Evolutionary conservation across 2,113 vertebrate species (phyloP).

Genomic region (Poecile atricapillus): DNA sequence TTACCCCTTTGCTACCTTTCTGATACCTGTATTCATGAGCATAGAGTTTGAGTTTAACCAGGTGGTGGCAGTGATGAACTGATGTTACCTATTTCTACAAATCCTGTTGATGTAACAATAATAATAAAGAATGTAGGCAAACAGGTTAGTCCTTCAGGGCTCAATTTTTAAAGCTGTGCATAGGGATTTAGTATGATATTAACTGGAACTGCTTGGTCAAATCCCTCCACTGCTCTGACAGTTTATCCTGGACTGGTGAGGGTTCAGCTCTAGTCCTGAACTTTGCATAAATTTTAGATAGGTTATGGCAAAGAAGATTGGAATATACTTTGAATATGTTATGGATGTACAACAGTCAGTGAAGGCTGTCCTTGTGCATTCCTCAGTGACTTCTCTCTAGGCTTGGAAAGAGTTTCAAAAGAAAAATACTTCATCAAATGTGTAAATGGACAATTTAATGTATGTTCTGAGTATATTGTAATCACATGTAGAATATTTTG

Average conservation of each 20-base stretch:
- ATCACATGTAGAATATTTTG: not conserved
- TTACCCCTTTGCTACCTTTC: not conserved
- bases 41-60: conserved; percentile 6
- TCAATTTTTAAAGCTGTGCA: conserved; percentile 28
- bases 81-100: not conserved
- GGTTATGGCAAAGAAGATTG: not conserved
- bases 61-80: conserved; percentile 60
- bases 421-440: not conserved
- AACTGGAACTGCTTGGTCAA: conserved; percentile 20
- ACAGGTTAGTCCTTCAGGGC: conserved; percentile 42
- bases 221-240: not conserved
- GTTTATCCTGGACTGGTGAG: not conserved
- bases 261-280: not conserved
- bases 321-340: not conserved
- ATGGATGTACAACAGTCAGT: not conserved
- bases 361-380: not conserved
- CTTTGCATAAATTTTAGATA: not conserved
- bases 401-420: not conserved
- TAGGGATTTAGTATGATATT: conserved; percentile 11
- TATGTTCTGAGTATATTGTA: not conserved
- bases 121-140: conserved; percentile 37
- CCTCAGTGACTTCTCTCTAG: not conserved
- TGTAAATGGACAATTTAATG: not conserved
- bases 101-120: not conserved
- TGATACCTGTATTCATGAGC: accelerated